Percentiles rank a stretch among this genome's conserved stretches.
Evolutionary conservation across 1,140 invertebrate genomes (phyloP).

Genomic region (Drosophila quadrilineata): DNA sequence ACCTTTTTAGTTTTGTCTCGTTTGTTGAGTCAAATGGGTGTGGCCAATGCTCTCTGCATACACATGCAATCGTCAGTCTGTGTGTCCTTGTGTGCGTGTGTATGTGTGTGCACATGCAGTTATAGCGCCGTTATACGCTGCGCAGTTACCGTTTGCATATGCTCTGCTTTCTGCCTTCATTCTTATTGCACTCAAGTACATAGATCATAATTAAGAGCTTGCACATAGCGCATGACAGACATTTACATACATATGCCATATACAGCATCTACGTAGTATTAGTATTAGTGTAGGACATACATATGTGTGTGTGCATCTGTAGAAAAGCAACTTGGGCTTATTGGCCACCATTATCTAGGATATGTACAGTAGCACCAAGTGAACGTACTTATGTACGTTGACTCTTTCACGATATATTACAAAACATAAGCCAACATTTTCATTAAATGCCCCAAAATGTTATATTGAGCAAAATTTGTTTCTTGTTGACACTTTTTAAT

Average conservation of each 20-base stretch:
- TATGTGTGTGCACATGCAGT: conserved; percentile 10
- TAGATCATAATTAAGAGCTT: conserved; percentile 39
- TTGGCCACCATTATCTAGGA: background rate
- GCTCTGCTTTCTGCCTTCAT: too few species aligned
- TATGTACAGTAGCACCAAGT: background rate
- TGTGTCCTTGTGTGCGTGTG: background rate
- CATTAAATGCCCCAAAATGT: too few species aligned
- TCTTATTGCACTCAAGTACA: conserved; percentile 37
- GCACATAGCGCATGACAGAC: background rate
- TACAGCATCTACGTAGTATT: too few species aligned
- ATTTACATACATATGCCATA: background rate
- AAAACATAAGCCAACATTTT: too few species aligned
- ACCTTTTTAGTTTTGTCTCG: background rate
- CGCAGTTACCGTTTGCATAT: conserved; percentile 44
- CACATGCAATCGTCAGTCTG: background rate
- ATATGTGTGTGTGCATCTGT: background rate
- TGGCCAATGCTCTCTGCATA: conserved; percentile 28
- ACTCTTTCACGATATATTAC: too few species aligned
- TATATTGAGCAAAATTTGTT: too few species aligned
- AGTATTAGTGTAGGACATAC: too few species aligned
- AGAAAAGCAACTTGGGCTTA: background rate
- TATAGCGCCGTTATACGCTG: conserved; percentile 2
- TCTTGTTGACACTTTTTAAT: too few species aligned
- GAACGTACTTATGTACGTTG: background rate
- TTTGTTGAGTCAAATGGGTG: conserved; percentile 48